Evolutionary conservation across 1,140 invertebrate species (phyloP), one percentile per base, ranked within the genome.

Genomic region (Arctopsyche grandis): DNA sequence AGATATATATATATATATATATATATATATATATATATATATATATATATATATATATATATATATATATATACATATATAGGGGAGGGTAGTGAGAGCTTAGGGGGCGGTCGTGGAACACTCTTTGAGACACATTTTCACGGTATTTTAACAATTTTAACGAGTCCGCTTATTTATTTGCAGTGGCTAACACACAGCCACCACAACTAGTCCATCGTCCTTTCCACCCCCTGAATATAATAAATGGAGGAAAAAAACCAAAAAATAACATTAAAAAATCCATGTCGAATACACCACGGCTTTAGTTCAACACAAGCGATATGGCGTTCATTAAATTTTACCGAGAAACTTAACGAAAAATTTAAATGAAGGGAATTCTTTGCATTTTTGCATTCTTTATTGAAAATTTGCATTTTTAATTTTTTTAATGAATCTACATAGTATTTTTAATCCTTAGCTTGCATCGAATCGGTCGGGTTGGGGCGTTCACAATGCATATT

Each of bases 91-190:
- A 22, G 14, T 22, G 16, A 26, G 69, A 5, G 66, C 5, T 29
- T 9, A 22, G 21, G 16, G 56, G 56, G 70, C 38, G 69, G 29
- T 70, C 44, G 76, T 69, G 58, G 52, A 79, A 77, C 22, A 77
- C 52, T 79, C 80, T 82, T 82, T 82, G 80, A 82, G 80, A 82
- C 80, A 82, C 60, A 77, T 82, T 80, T 82, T 82, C 70, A 80
- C 80, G 80, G 80, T 82, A 82, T 82, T 82, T 82, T 82, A 82
- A 82, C 80, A 82, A 82, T 79, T 82, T 82, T 82, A 82, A 82
- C 80, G 80, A 82, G 80, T 78, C 78, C 38, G 66, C 75, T 77
- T 82, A 82, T 82, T 79, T 82, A 79, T 82, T 79, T 76, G 71
- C 38, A 52, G 58, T 75, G 80, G 80, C 79, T 77, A 79, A 79